Base-by-base conservation (phyloP, 2,888 invertebrate genomes). In the Euspilapteryx auroguttella region DNA sequence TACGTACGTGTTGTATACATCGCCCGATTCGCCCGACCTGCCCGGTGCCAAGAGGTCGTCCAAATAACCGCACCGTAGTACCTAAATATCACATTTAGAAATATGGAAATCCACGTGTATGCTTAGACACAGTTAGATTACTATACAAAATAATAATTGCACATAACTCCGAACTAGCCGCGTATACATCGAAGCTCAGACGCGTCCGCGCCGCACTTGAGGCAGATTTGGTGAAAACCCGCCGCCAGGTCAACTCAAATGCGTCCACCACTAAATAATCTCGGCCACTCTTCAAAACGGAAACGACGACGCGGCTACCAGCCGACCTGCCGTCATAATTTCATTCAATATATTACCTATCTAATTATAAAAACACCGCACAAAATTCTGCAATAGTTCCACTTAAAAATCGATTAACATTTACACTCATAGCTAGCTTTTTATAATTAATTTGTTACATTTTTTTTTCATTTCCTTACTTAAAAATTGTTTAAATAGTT, bases 41-140 rank as follows among this genome's bases (percentile, higher is more conserved):
- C 14, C 39, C 39, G 37, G 40, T 49, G 50, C 23, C 14, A 14
- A 17, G 14, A 21, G 45, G 40, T 47, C 47, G 46, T 51, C 55
- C 45, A 51, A 49, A 63, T 55, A 63, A 61, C 71, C 69, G 68
- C 71, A 62, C 55, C 62, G 58, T 62, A 75, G 66, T 64, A 68
- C 62, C 76, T 77, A 76, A 71, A 73, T 77, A 77, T 77, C 77
- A 77, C 77, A 77, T 76, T 76, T 65, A 75, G 69, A 75, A 76
- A 68, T 66, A 76, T 73, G 69, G 73, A 73, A 73, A 71, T 68
- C 71, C 71, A 68, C 71, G 69, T 71, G 69, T 65, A 65, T 65
- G 64, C 66, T 66, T 66, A 71, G 64, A 75, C 69, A 71, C 68
- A 63, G 63, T 65, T 53, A 59, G 49, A 64, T 65, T 66, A 66